Percentiles rank a stretch among this genome's conserved stretches.
Evolutionary conservation across 2,797 vertebrate species (phyloP).

Genomic region (Gadopsis marmoratus): DNA sequence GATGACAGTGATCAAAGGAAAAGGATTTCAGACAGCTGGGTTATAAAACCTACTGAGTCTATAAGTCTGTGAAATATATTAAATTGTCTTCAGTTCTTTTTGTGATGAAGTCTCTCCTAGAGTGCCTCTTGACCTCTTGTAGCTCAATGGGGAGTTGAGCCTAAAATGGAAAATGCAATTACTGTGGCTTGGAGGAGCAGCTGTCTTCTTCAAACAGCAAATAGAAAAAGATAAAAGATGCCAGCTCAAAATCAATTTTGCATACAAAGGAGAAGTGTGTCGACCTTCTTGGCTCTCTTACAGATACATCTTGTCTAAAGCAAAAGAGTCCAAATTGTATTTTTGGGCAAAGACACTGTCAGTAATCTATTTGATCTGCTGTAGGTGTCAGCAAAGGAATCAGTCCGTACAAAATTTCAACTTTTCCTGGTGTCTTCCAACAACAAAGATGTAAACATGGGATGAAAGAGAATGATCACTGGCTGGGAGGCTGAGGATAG

Average conservation of each 20-base stretch:
- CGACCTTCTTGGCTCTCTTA: not conserved
- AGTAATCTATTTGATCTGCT: conserved; percentile 16
- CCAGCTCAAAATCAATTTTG: conserved; percentile 14
- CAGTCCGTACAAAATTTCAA: not conserved
- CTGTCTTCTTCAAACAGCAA: not conserved
- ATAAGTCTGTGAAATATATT: conserved; percentile 58
- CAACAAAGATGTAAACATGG: not conserved
- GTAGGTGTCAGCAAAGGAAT: conserved; percentile 1
- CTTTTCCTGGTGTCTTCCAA: conserved; percentile 1
- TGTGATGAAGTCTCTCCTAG: conserved; percentile 33
- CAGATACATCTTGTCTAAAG: not conserved
- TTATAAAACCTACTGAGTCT: conserved; percentile 60
- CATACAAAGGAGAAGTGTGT: conserved; percentile 1
- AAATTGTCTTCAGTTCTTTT: conserved; percentile 58
- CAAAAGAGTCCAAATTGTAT: not conserved
- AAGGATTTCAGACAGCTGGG: conserved; percentile 54
- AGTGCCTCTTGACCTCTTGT: conserved; percentile 56
- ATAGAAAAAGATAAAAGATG: conserved; percentile 29
- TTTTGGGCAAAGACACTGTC: not conserved
- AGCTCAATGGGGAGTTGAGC: conserved; percentile 38
- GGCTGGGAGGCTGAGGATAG: conserved; percentile 27
- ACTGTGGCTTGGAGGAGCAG: conserved; percentile 22
- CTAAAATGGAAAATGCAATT: conserved; percentile 57
- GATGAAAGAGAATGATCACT: conserved; percentile 47
- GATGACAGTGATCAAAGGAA: conserved; percentile 53